phyloP scores from a whole-genome alignment of 2,888 invertebrate genomes.

The Crocallis elinguaria region DNA sequence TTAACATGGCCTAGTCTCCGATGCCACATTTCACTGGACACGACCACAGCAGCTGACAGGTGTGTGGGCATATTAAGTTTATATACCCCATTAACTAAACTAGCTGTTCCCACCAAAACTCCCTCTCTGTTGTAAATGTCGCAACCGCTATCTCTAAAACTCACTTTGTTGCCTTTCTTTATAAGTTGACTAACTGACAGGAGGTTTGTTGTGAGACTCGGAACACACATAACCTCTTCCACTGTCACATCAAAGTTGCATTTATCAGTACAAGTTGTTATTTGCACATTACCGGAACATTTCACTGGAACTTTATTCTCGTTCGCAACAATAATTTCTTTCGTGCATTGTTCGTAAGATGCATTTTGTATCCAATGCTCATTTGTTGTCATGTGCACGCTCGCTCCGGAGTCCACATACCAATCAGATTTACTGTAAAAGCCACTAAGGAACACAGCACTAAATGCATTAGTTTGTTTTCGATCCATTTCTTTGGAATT shows the following conservation, averaged over 20 bases:
- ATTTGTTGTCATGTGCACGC: neutral
- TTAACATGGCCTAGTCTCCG: constrained; percentile 20
- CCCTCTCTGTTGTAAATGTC: constrained; percentile 16
- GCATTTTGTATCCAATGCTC: neutral
- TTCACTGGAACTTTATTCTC: neutral
- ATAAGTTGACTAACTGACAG: constrained; percentile 38
- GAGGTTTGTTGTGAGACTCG: constrained; percentile 31
- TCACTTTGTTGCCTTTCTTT: constrained; percentile 25
- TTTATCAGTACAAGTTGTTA: constrained; percentile 6
- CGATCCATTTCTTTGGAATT: too few species aligned
- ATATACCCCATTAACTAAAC: constrained; percentile 30
- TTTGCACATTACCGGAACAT: neutral
- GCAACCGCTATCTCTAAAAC: constrained; percentile 9
- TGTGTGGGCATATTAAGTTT: constrained; percentile 17
- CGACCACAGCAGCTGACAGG: neutral
- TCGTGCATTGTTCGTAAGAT: neutral
- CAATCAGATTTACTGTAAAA: neutral
- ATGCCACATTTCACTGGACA: constrained; percentile 20
- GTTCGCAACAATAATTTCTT: neutral
- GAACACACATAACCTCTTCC: constrained; percentile 37
- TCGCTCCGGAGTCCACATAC: neutral
- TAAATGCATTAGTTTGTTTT: neutral
- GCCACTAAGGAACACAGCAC: neutral
- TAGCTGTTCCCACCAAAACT: constrained; percentile 18
- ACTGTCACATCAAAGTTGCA: constrained; percentile 27